Percentiles rank a stretch among this genome's conserved stretches.
phyloP scores from a whole-genome alignment of 37 sponge, comb jelly and placozoan species.

The Tethya wilhelma region DNA sequence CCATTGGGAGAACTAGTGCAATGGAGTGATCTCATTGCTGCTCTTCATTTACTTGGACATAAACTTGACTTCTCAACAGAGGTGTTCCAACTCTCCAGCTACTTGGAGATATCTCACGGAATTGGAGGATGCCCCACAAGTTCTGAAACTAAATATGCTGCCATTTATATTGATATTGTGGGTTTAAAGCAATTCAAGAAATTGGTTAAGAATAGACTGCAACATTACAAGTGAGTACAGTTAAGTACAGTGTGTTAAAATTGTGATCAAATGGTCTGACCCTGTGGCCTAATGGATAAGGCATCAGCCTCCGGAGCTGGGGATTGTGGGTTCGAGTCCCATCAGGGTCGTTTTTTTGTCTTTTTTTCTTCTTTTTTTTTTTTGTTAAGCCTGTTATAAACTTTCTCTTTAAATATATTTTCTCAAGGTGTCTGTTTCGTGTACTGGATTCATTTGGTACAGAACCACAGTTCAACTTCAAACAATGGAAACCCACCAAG shows the following conservation, averaged over 20 bases:
- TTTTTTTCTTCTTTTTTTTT: background rate
- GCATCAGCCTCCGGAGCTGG: slow-evolving; percentile 97
- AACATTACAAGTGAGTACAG: slow-evolving; percentile 51
- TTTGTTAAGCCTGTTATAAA: background rate
- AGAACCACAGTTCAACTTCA: slow-evolving; percentile 74
- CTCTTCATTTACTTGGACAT: slow-evolving; percentile 64
- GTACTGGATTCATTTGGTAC: slow-evolving; percentile 89
- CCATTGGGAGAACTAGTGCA: slow-evolving; percentile 87
- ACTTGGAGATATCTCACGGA: slow-evolving; percentile 1
- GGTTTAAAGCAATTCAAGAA: slow-evolving; percentile 61
- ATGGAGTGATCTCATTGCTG: slow-evolving; percentile 80
- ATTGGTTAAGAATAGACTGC: slow-evolving; percentile 16
- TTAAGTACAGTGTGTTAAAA: slow-evolving; percentile 85
- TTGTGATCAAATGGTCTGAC: slow-evolving; percentile 73
- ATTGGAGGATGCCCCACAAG: slow-evolving; percentile 43
- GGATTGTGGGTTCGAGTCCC: slow-evolving; percentile 97
- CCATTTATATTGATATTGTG: slow-evolving; percentile 64
- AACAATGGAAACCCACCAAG: slow-evolving; percentile 50
- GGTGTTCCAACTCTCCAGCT: slow-evolving; percentile 3
- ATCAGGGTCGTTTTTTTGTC: slow-evolving; percentile 81
- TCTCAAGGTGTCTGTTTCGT: slow-evolving; percentile 63
- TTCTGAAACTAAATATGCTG: slow-evolving; percentile 26
- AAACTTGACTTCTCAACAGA: slow-evolving; percentile 50
- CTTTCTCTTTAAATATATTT: background rate
- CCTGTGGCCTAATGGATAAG: slow-evolving; percentile 89